Base-by-base conservation (phyloP, 2,888 invertebrate species). In the Boloria euphrosyne region DNA sequence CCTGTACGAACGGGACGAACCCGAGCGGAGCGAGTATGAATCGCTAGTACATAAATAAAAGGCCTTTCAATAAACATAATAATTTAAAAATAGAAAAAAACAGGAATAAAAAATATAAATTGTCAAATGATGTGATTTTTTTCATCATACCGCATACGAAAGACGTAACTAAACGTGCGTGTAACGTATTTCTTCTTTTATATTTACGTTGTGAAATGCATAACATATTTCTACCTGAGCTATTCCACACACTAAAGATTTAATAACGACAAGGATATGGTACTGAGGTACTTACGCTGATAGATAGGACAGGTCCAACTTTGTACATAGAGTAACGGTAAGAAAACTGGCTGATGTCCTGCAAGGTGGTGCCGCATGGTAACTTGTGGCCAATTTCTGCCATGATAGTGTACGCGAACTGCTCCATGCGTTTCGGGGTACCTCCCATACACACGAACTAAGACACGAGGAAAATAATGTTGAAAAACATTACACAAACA, bases 391-490 rank as follows among this genome's bases (percentile, higher is more conserved):
- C 96, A 75, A 98, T 96, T 93, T 98, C 97, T 71, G 96, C 93
- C 95, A 97, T 96, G 75, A 98, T 97, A 82, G 94, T 97, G 85
- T 96, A 94, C 43, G 98, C 98, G 86, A 98, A 98, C 81, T 95
- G 94, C 86, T 98, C 96, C 98, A 98, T 98, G 62, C 98, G 94
- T 81, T 96, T 96, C 14, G 98, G 97, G 22, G 98, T 98, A 16
- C 98, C 98, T 53, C 98, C 98, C 96, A 98, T 97, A 86, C 98
- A 98, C 47, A 99, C 97, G 89, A 98, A 99, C 98, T 98, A 90
- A 51, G 18, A 55, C 1, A n/a, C 13, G 4, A 46, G 5, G 16
- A 86, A 73, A 54, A 75, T 68, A 74, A 58, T 38, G 7, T 38
- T 38, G 2, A 38, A 10, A 38, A 38, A 31, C 31, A 7, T 31